Evolutionary conservation across 2,797 vertebrate species (phyloP), one percentile per base, ranked within the genome.

Genomic region (Pangasius larnaudii): DNA sequence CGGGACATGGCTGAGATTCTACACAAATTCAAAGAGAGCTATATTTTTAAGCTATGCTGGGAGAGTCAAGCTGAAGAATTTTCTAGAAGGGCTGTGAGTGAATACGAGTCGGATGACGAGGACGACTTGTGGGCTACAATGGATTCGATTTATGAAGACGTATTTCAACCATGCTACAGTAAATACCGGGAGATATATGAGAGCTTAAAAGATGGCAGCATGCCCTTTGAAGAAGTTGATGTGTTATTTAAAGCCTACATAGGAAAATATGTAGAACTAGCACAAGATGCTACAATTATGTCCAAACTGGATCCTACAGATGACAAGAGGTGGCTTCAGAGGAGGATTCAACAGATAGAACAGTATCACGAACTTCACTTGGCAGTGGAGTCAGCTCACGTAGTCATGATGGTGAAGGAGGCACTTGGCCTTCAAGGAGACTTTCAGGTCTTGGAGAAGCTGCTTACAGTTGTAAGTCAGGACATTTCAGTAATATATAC

Each of bases 311-410:
- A 91, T 11, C 39, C 72, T 3, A 78, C 46, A 0, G 89, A 92
- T 5, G 71, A 81, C 8, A 93, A 72, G 14, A 86, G 10, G 10
- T 99, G 98, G 98, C 92, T 99, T 87, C 56, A 84, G 30, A 89
- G 53, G 58, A 94, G 98, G 5, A 92, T 97, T 10, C 91, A 93
- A 83, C 98, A 99, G 94, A 97, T 99, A 6, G 93, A 96, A 81
- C 96, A 99, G 59, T 99, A 98, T 91, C 97, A 99, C 0, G 96
- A 98, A 88, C 95, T 99, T 92, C 93, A 98, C 93, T 94, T 97
- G 0, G 97, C 97, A n/a, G 94, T 97, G 14, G 92, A 93, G 14
- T 96, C 97, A 0, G 98, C 97, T 13, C 88, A 94, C 89, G 94
- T 97, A 71, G 98, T 99, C 91, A 92, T 92, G 89, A 88, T 0